Conservation (phyloP, 2,113 vertebrate genomes). For the Pteruthius melanotis region DNA sequence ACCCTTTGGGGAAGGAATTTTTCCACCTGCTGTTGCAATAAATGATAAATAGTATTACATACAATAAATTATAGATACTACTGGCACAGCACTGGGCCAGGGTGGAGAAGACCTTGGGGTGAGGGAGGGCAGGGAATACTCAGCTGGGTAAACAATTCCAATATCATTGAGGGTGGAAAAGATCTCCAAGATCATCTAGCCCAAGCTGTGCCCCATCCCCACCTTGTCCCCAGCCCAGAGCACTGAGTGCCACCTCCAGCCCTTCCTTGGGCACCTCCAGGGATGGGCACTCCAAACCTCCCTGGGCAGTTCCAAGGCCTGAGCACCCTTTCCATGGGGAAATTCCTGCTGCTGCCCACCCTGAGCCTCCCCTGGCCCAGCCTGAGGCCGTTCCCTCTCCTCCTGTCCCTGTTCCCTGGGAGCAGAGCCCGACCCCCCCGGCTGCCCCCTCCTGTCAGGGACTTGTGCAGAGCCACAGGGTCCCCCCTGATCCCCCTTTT, state of each 20-base stretch:
- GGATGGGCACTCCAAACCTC: background rate
- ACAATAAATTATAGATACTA: background rate
- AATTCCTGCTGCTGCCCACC: background rate
- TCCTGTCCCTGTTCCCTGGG: background rate
- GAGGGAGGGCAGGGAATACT: background rate
- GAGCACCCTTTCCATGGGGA: background rate
- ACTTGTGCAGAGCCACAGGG: background rate
- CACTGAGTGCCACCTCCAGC: rapidly evolving
- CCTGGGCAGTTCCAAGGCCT: background rate
- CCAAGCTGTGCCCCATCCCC: rapidly evolving
- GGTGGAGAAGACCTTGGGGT: background rate
- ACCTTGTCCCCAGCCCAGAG: background rate
- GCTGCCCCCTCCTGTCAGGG: background rate
- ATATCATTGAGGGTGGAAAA: background rate
- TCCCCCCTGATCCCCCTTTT: background rate
- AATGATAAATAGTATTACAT: background rate
- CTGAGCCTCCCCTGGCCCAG: background rate
- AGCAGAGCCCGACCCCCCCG: background rate
- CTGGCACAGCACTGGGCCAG: background rate
- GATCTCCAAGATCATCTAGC: no score
- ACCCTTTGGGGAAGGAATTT: background rate
- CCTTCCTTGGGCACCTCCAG: rapidly evolving
- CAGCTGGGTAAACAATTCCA: background rate
- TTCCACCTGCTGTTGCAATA: background rate
- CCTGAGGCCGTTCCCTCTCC: background rate